Base-by-base conservation (phyloP, 2,113 vertebrate genomes). In the Psilopogon haemacephalus region DNA sequence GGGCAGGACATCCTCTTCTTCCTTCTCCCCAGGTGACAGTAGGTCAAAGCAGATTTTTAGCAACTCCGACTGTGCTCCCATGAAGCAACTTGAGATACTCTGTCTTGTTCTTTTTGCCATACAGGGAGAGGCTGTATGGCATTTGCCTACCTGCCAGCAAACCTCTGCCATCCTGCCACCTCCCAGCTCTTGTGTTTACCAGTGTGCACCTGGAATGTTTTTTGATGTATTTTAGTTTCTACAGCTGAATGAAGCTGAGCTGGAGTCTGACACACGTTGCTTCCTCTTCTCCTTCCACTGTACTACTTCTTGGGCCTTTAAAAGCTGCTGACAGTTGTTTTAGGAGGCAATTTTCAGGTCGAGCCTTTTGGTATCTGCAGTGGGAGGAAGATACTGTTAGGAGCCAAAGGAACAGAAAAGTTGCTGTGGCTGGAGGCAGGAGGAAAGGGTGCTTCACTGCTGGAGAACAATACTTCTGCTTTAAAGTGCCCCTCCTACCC, bases 241-340 rank as follows among this genome's bases (percentile, higher is more conserved):
- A 0, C 6, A 3, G 26, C 65, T 64, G 26, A 88, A 37, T 20
- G 70, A 63, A 69, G 40, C 70, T 74, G 56, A 76, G n/a, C 54
- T 40, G 58, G 30, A 40, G 21, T 65, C 23, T 0, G 0, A 54
- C 76, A 76, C 1, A 1, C 18, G 30, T 5, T 44, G 33, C 27
- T 87, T 86, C 59, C 67, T 44, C 63, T 65, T 62, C 80, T 93
- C 62, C 70, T 92, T 38, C 77, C 62, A 50, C 60, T 5, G 44
- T 37, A 1, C 38, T 44, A n/a, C 58, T 86, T 54, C 44, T 17
- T 0, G 0, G 69, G 60, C 56, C 56, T 93, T 86, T 84, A 46
- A 94, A 84, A 96, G 24, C 62, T 90, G 73, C 90, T 90, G 90
- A 75, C 2, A 5, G 18, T 84, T 63, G 86, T 65, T 94, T 75